These are phyloP conservation scores for Allobates femoralis DNA, from an alignment of 2,797 vertebrate genomes.

Conservation along the genomic window DNA sequence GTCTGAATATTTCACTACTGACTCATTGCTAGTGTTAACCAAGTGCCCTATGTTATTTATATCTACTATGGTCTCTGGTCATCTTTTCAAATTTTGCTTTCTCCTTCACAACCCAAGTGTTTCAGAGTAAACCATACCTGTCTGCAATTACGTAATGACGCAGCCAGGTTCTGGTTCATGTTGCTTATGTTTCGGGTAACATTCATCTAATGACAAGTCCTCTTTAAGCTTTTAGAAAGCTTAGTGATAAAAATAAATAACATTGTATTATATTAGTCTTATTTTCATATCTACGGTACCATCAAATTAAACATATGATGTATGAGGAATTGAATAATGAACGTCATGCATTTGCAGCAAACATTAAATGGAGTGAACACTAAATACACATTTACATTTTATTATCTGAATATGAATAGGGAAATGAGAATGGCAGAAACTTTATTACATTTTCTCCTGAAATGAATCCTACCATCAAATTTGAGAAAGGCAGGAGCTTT, in stretches of 20 bases:
- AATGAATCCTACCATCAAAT: conserved; percentile 48
- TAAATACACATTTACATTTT: conserved; percentile 59
- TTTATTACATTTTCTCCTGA: conserved; percentile 52
- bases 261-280: conserved; percentile 35
- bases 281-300: conserved; percentile 42
- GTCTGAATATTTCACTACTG: no score
- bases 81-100: no score
- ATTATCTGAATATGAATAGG: conserved; percentile 51
- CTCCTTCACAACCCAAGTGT: no score
- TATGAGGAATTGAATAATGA: conserved; percentile 52
- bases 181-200: no score
- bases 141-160: no score
- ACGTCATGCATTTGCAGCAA: conserved; percentile 41
- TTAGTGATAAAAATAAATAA: conserved; percentile 48
- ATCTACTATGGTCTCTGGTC: no score
- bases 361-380: conserved; percentile 53
- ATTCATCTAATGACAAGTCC: no score
- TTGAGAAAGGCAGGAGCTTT: conserved; percentile 46
- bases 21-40: no score
- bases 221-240: not conserved
- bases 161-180: no score
- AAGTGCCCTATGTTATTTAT: no score
- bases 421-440: conserved; percentile 54
- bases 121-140: no score
- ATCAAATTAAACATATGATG: conserved; percentile 52